Evolutionary conservation across 1,140 invertebrate genomes (phyloP).

Genomic region (Wiebesia pumilae): DNA sequence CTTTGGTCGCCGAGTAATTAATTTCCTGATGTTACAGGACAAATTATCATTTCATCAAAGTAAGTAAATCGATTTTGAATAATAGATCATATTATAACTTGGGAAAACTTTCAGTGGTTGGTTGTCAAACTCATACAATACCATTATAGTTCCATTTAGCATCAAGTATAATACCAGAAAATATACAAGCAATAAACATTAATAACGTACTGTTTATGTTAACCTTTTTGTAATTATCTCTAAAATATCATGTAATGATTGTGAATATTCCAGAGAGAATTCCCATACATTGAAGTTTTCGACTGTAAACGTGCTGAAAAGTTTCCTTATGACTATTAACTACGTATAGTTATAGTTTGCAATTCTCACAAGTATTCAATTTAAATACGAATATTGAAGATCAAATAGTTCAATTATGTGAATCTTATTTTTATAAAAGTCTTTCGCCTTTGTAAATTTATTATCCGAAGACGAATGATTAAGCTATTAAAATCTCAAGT

Average conservation of each 20-base stretch:
- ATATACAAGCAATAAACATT: constrained; percentile 1
- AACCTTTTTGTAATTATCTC: not conserved
- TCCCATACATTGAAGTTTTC: not conserved
- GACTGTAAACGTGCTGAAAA: not conserved
- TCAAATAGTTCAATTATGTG: not conserved
- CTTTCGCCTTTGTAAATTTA: not conserved
- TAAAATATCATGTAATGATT: not conserved
- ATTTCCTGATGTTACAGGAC: constrained; percentile 22
- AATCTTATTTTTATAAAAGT: not conserved
- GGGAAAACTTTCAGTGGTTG: constrained; percentile 16
- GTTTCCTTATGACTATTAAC: not conserved
- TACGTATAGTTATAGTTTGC: not conserved
- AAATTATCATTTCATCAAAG: constrained; percentile 40
- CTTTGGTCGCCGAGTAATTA: constrained; percentile 35
- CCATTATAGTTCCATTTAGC: constrained; percentile 10
- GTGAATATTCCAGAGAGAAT: not conserved
- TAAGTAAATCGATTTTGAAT: constrained; percentile 38
- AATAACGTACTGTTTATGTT: not conserved
- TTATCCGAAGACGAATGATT: not conserved
- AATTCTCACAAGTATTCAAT: not conserved
- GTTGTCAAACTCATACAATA: constrained; percentile 9
- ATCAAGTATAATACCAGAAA: constrained; percentile 12
- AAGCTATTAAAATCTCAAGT: not conserved
- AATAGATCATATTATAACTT: constrained; percentile 40
- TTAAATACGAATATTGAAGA: not conserved